Evolutionary conservation across 2,797 vertebrate genomes (phyloP).

Genomic region (Yasuhikotakia modesta): DNA sequence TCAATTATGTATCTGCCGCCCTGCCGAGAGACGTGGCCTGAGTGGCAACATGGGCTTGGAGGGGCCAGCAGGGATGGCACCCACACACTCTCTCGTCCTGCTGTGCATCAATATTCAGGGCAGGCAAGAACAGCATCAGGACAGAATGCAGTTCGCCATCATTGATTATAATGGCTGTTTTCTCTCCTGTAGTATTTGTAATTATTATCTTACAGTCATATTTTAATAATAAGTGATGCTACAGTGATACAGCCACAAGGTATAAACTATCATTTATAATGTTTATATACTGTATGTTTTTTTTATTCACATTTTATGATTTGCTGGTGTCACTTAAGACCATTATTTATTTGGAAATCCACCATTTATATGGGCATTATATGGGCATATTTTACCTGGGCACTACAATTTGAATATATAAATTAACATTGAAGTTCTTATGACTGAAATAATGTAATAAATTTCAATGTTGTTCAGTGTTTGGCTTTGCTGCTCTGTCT

Average conservation of each 20-base stretch:
- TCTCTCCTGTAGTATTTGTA: background rate
- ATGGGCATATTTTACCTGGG: too few relatives aligned
- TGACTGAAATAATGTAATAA: too few relatives aligned
- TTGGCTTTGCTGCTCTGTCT: too few relatives aligned
- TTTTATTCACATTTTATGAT: too few relatives aligned
- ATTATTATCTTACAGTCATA: slow-evolving; percentile 2
- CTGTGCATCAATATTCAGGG: slow-evolving; percentile 54
- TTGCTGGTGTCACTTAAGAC: too few relatives aligned
- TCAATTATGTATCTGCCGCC: slow-evolving; percentile 53
- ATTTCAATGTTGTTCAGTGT: too few relatives aligned
- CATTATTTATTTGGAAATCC: too few relatives aligned
- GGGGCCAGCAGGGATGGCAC: slow-evolving; percentile 20
- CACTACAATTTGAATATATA: too few relatives aligned
- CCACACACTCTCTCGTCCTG: background rate
- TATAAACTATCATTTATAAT: background rate
- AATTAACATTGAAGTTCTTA: too few relatives aligned
- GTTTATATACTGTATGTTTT: background rate
- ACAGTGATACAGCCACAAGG: too few relatives aligned
- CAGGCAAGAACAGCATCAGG: slow-evolving; percentile 28
- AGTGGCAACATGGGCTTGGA: slow-evolving; percentile 31
- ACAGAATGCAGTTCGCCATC: background rate
- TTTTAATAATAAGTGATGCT: background rate
- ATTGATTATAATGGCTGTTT: slow-evolving; percentile 6
- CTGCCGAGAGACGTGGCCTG: slow-evolving; percentile 41
- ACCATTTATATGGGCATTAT: too few relatives aligned